A percentile compares a stretch with the other conserved stretches of the same genome.
phyloP scores from a whole-genome alignment of 2,888 invertebrate genomes.

The Nysson spinosus region DNA sequence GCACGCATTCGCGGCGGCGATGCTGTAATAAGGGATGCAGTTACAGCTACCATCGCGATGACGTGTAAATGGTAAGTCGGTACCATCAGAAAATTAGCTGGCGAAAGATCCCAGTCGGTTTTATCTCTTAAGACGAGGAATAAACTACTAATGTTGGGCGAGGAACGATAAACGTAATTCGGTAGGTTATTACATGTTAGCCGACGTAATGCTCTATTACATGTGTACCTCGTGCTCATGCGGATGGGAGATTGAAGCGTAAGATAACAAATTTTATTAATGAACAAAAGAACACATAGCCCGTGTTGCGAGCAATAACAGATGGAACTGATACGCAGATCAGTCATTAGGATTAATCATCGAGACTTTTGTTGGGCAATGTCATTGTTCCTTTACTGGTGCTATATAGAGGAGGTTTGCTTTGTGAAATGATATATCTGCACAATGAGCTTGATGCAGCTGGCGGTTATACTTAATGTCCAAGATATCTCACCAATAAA shows the following conservation, averaged over 20 bases:
- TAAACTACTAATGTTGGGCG: neutral
- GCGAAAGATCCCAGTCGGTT: conserved; percentile 27
- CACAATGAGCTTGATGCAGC: no score
- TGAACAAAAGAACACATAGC: conserved; percentile 16
- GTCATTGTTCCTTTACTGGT: conserved; percentile 15
- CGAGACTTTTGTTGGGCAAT: conserved; percentile 21
- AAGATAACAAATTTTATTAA: conserved; percentile 24
- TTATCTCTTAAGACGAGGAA: conserved; percentile 25
- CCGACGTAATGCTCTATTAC: conserved; percentile 10
- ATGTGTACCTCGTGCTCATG: neutral
- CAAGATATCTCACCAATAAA: no score
- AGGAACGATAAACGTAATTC: conserved; percentile 24
- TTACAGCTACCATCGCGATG: conserved; percentile 47
- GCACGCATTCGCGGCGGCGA: conserved; percentile 38
- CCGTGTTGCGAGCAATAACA: conserved; percentile 16
- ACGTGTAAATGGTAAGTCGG: conserved; percentile 54
- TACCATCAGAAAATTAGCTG: conserved; percentile 32
- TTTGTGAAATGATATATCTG: conserved; percentile 1
- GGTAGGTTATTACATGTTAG: conserved; percentile 5
- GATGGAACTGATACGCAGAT: conserved; percentile 32
- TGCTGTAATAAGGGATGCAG: conserved; percentile 42
- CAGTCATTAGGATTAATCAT: conserved; percentile 48
- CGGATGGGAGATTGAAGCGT: neutral
- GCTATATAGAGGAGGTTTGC: neutral
- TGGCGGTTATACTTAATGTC: no score